Conservation (phyloP, 2,888 invertebrate species). For the Pristionchus entomophagus region DNA sequence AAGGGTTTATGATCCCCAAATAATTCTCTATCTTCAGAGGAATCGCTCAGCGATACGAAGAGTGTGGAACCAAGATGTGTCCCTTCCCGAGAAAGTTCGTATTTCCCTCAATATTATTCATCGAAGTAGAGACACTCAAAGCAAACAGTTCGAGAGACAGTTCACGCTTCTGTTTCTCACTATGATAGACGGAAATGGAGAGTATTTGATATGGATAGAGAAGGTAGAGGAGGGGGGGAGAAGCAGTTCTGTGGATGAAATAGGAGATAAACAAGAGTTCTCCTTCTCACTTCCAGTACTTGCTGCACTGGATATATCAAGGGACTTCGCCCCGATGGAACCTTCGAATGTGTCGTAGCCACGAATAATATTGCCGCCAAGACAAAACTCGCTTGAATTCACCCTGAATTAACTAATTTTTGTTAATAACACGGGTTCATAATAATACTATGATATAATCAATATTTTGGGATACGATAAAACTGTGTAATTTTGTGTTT, state of each 20-base stretch:
- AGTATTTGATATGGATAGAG: background rate
- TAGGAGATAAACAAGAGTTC: background rate
- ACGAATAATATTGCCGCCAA: background rate
- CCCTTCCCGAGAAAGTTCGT: background rate
- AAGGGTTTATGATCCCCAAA: background rate
- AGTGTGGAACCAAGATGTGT: background rate
- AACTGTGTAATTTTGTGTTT: background rate
- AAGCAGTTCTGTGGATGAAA: background rate
- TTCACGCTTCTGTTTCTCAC: background rate
- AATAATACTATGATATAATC: background rate
- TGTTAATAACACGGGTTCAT: background rate
- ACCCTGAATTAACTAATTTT: background rate
- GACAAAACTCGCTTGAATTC: constrained; percentile 1
- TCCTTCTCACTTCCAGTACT: background rate
- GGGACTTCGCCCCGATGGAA: background rate
- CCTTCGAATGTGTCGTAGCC: background rate
- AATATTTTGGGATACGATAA: background rate
- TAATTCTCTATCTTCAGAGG: background rate
- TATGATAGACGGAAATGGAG: background rate
- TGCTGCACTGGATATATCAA: background rate
- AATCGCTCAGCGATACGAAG: background rate
- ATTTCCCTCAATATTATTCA: background rate
- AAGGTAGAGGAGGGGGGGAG: background rate
- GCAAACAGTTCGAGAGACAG: background rate
- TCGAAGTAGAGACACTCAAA: background rate